phyloP scores from a whole-genome alignment of 2,113 vertebrate species.

The Panthera tigris region DNA sequence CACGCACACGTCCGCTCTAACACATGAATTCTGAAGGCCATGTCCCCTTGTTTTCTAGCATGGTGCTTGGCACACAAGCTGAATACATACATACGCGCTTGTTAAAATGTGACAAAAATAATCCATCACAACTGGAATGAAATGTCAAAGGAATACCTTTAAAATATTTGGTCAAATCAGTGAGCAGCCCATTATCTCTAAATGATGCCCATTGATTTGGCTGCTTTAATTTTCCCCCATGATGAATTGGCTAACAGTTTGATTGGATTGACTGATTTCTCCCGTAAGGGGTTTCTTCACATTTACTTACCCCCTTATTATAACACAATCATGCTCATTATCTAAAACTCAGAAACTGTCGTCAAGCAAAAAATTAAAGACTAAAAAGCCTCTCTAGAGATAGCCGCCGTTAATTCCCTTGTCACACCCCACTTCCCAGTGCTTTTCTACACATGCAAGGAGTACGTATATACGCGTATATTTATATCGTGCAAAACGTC shows the following conservation, averaged over 20 bases:
- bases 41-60: background rate
- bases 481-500: background rate
- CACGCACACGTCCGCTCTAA: no score
- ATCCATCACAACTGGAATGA: background rate
- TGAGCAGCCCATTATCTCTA: background rate
- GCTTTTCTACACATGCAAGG: background rate
- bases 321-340: background rate
- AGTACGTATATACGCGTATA: accelerated
- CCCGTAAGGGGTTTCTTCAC: background rate
- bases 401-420: background rate
- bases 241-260: background rate
- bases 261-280: background rate
- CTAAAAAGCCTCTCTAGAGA: background rate
- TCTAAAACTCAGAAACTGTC: background rate
- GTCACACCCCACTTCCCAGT: background rate
- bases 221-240: background rate
- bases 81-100: background rate
- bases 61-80: background rate
- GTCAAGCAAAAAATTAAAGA: background rate
- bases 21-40: background rate
- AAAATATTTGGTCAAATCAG: background rate
- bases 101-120: background rate
- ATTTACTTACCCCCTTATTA: background rate
- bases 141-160: background rate
- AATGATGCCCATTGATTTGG: background rate